Evolutionary conservation across 2,888 invertebrate species (phyloP).

Genomic region (Elmis aenea): DNA sequence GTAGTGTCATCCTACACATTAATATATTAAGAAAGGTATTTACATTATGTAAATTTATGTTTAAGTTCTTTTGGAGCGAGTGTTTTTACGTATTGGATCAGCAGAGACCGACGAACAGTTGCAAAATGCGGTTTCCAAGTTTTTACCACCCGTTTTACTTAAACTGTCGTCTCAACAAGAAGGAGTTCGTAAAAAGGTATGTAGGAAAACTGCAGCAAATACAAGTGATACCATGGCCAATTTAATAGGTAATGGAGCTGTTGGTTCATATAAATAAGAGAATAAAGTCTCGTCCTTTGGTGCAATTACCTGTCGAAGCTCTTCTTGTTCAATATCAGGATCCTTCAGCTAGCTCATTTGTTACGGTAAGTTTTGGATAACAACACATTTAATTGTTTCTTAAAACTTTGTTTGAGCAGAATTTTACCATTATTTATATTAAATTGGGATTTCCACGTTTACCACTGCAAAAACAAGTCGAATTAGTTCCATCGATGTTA

Average conservation of each 20-base stretch:
- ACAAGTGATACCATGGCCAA: background rate
- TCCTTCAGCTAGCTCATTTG: slow-evolving; percentile 70
- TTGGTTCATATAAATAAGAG: slow-evolving; percentile 88
- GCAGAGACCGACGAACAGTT: slow-evolving; percentile 87
- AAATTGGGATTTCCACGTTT: slow-evolving; percentile 87
- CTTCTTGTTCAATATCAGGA: slow-evolving; percentile 76
- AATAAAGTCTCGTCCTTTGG: slow-evolving; percentile 75
- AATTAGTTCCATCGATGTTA: slow-evolving; percentile 68
- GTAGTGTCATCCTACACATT: too few species aligned
- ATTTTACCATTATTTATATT: slow-evolving; percentile 90
- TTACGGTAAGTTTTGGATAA: slow-evolving; percentile 56
- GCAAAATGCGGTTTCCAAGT: slow-evolving; percentile 73
- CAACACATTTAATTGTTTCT: slow-evolving; percentile 3
- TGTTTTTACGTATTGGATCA: slow-evolving; percentile 81
- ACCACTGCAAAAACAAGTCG: slow-evolving; percentile 67
- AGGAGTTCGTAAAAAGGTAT: slow-evolving; percentile 59
- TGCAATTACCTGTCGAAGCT: slow-evolving; percentile 82
- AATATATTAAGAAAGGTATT: too few species aligned
- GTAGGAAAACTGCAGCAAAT: too few species aligned
- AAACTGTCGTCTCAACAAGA: slow-evolving; percentile 85
- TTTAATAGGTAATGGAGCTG: slow-evolving; percentile 78
- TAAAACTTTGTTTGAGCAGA: slow-evolving; percentile 51
- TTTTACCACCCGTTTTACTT: slow-evolving; percentile 82
- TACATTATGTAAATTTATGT: too few species aligned
- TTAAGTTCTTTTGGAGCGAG: slow-evolving; percentile 79